A percentile compares a stretch with the other conserved stretches of the same genome.
phyloP scores from a whole-genome alignment of 2,888 invertebrate genomes.

The Noctua fimbriata region DNA sequence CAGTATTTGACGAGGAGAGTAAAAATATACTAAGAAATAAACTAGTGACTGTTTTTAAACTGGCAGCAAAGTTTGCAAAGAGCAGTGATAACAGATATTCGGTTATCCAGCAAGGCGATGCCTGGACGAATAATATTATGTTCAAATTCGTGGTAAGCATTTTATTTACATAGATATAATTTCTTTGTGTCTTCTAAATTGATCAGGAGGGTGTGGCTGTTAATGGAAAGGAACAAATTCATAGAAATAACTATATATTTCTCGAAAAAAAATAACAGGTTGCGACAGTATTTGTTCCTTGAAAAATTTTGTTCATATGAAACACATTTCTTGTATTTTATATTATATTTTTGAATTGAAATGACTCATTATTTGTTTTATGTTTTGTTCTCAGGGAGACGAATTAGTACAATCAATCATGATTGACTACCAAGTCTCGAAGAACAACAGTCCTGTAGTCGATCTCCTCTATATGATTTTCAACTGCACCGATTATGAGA shows the following conservation, averaged over 20 bases:
- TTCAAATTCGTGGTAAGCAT: constrained; percentile 70
- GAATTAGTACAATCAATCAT: constrained; percentile 65
- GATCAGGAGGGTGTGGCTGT: too few relatives aligned
- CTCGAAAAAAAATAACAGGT: too few relatives aligned
- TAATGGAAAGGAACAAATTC: too few relatives aligned
- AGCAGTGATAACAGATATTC: constrained; percentile 63
- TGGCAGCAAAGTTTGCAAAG: constrained; percentile 45
- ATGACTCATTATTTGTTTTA: neutral
- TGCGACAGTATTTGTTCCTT: neutral
- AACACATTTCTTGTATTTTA: neutral
- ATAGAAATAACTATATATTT: too few relatives aligned
- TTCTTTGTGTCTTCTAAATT: neutral
- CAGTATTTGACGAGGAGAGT: constrained; percentile 21
- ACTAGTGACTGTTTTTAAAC: constrained; percentile 23
- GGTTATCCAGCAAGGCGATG: constrained; percentile 76
- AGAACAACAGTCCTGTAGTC: constrained; percentile 64
- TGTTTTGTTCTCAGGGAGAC: neutral
- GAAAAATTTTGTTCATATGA: neutral
- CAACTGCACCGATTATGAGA: constrained; percentile 72
- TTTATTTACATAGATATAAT: neutral
- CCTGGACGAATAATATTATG: constrained; percentile 78
- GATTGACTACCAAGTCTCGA: constrained; percentile 74
- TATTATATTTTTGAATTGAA: too few relatives aligned
- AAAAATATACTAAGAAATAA: constrained; percentile 58
- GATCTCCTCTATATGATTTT: constrained; percentile 71